Conservation (phyloP, 2,797 vertebrate genomes). For the Garrulus glandarius region DNA sequence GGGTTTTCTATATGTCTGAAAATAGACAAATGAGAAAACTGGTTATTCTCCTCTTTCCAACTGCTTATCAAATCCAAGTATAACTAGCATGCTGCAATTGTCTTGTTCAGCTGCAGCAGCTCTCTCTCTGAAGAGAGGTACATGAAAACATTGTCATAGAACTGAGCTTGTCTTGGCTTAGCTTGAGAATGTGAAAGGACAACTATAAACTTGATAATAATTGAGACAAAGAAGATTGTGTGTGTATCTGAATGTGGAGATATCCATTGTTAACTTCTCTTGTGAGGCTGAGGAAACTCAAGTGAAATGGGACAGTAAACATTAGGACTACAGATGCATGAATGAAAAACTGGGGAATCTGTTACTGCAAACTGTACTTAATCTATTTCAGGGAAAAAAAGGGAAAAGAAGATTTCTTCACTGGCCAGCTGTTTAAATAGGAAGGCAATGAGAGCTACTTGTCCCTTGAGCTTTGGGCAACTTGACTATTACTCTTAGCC, state of each 20-base stretch:
- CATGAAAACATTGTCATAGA: background rate
- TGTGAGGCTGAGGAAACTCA: background rate
- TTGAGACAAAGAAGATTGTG: background rate
- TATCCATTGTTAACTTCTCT: background rate
- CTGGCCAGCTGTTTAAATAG: background rate
- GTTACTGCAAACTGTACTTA: background rate
- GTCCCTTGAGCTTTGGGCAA: constrained; percentile 26
- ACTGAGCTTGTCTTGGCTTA: constrained; percentile 34
- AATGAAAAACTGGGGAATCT: background rate
- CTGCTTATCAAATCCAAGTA: constrained; percentile 5
- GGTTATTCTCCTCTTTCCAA: background rate
- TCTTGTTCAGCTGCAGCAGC: constrained; percentile 59
- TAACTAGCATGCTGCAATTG: constrained; percentile 65
- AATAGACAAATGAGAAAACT: background rate
- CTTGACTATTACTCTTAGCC: constrained; percentile 14
- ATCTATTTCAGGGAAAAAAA: constrained; percentile 27
- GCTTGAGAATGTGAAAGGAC: constrained; percentile 17
- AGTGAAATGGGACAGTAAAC: background rate
- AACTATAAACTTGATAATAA: background rate
- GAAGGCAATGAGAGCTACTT: background rate
- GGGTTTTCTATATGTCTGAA: constrained; percentile 46
- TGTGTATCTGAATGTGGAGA: background rate
- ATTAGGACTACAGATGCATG: background rate
- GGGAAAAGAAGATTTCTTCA: background rate
- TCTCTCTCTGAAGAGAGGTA: constrained; percentile 10